Evolutionary conservation across 2,113 vertebrate genomes (phyloP).

Genomic region (Rostratula benghalensis): DNA sequence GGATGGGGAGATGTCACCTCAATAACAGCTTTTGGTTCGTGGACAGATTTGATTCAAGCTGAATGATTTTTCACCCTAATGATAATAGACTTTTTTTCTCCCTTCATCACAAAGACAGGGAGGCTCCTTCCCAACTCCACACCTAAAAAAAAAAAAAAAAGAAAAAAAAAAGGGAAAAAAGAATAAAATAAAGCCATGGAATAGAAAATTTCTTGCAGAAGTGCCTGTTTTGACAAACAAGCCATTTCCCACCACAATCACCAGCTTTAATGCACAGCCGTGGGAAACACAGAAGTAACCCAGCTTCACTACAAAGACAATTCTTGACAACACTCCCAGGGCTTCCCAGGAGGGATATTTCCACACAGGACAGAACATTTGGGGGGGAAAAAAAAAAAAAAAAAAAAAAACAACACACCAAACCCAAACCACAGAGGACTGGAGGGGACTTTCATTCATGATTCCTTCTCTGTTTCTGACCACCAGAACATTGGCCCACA

Average conservation of each 20-base stretch:
- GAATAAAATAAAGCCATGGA: accelerated
- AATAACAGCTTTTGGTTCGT: too few relatives aligned
- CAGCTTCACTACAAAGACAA: not conserved
- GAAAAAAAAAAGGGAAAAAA: not conserved
- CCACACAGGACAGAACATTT: not conserved
- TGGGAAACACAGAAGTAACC: not conserved
- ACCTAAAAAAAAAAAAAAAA: not conserved
- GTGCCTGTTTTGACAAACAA: not conserved
- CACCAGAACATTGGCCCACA: not conserved
- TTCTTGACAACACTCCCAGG: not conserved
- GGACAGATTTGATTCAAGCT: not conserved
- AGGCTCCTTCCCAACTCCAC: not conserved
- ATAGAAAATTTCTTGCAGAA: not conserved
- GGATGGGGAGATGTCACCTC: not conserved
- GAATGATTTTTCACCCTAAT: not conserved
- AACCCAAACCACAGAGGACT: not conserved
- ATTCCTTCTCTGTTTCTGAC: not conserved
- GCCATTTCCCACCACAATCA: not conserved
- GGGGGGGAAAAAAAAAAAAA: not conserved
- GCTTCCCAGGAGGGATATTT: not conserved
- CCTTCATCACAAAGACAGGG: not conserved
- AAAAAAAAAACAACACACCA: too few relatives aligned
- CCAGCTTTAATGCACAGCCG: not conserved
- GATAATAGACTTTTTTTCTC: not conserved
- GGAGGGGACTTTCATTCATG: not conserved